Evolutionary conservation across 1,140 invertebrate species (phyloP), one percentile per base, ranked within the genome.

Genomic region (Thereuonema tuberculata): DNA sequence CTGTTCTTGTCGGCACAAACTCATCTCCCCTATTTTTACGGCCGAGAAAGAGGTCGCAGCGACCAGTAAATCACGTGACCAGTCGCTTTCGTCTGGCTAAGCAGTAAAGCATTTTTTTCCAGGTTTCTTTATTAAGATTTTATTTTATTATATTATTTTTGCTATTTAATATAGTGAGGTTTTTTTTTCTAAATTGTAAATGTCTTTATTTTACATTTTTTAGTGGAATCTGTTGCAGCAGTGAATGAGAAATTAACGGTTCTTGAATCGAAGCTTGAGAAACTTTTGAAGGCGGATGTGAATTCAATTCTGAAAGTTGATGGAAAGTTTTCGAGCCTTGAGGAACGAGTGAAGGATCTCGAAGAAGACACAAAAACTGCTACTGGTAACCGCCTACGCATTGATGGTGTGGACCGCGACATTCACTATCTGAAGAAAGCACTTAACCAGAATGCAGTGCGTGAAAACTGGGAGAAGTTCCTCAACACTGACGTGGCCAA

Each of bases 381-480:
- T 2, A 31, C 2, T 24, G 14, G 9, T 20, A 60, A 2, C 24
- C 48, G 15, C 5, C 2, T 26, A 20, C 2, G 29, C 3, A 9
- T 2, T 9, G 59, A 60, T n/a, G 3, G 3, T 14, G 20, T 60
- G 27, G 59, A 60, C n/a, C 50, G 50, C n/a, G 37, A 43, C 2
- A 12, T 60, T 9, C 59, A 60, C 26, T 29, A 24, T n/a, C 17
- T 60, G 9, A 28, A 46, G 20, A 43, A 14, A 29, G 59, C 28
- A 2, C 5, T 53, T 2, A 60, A 54, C 25, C 3, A 5, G 20
- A 55, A 55, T 21, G 25, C 43, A n/a, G 12, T 23, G 3, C 59
- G 59, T n/a, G 5, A 9, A 3, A 2, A 2, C 3, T 60, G 59
- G 59, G 50, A 37, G 23, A 60, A 53, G n/a, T 28, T 55, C 12